Conservation (phyloP, 1,140 invertebrate genomes). For the Macrobrachium nipponense region DNA sequence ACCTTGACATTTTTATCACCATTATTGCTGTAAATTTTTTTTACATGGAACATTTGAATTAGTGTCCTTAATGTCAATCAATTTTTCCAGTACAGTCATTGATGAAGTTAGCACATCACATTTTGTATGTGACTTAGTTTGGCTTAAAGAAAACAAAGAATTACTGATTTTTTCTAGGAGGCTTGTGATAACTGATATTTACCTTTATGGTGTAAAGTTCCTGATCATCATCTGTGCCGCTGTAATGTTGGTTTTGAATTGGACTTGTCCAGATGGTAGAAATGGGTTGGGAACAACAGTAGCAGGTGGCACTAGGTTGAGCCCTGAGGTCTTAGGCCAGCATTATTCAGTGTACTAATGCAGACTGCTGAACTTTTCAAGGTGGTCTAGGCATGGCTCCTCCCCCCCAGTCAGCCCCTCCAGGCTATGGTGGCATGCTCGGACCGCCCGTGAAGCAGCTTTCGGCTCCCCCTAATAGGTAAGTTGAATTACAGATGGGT, state of each 20-base stretch:
- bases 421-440: slow-evolving; percentile 56
- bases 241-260: slow-evolving; percentile 11
- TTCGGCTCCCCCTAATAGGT: slow-evolving; percentile 44
- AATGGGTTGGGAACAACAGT: background rate
- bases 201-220: background rate
- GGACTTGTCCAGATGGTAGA: background rate
- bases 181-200: background rate
- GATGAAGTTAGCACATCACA: slow-evolving; percentile 26
- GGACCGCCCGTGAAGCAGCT: slow-evolving; percentile 29
- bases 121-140: slow-evolving; percentile 49
- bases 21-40: slow-evolving; percentile 28
- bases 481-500: slow-evolving; percentile 42
- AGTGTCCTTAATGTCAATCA: background rate
- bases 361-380: slow-evolving; percentile 61
- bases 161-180: slow-evolving; percentile 38
- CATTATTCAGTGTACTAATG: slow-evolving; percentile 57
- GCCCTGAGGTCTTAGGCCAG: slow-evolving; percentile 42
- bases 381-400: slow-evolving; percentile 61
- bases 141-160: slow-evolving; percentile 8
- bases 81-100: too few relatives aligned
- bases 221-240: slow-evolving; percentile 22
- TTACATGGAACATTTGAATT: slow-evolving; percentile 57
- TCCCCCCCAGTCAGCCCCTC: slow-evolving; percentile 59
- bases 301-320: slow-evolving; percentile 16
- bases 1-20: slow-evolving; percentile 42